Percentiles rank a stretch among this genome's conserved stretches.
These are phyloP conservation scores for Tangara arthus DNA, from an alignment of 2,797 vertebrate species.

Conservation along the genomic window DNA sequence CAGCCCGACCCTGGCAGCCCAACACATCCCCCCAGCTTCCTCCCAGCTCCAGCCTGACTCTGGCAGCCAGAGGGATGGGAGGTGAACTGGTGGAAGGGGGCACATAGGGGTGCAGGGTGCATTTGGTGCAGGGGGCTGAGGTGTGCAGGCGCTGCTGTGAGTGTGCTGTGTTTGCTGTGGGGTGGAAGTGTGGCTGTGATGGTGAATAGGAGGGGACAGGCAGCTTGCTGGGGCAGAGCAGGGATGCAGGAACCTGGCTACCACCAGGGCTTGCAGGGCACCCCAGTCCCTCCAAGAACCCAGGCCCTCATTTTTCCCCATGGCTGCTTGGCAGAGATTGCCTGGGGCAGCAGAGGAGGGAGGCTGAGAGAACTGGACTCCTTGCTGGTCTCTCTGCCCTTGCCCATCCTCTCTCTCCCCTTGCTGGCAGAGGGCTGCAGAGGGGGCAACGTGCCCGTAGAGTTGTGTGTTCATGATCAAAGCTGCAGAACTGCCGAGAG, in stretches of 20 bases:
- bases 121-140: background rate
- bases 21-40: background rate
- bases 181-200: background rate
- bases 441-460: fast-evolving
- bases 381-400: background rate
- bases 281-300: background rate
- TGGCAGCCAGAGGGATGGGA: background rate
- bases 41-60: background rate
- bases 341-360: background rate
- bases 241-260: background rate
- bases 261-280: background rate
- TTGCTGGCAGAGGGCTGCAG: background rate
- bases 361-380: background rate
- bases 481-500: background rate
- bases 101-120: background rate
- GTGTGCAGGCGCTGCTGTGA: background rate
- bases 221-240: background rate
- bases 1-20: background rate
- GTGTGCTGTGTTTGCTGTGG: background rate
- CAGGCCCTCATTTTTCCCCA: background rate
- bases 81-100: background rate
- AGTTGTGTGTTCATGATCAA: background rate
- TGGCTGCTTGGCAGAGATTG: background rate
- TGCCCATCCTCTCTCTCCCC: background rate
- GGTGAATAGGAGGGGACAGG: background rate